These are phyloP conservation scores for Notamacropus eugenii DNA, from an alignment of 2,797 vertebrate genomes.

Conservation along the genomic window DNA sequence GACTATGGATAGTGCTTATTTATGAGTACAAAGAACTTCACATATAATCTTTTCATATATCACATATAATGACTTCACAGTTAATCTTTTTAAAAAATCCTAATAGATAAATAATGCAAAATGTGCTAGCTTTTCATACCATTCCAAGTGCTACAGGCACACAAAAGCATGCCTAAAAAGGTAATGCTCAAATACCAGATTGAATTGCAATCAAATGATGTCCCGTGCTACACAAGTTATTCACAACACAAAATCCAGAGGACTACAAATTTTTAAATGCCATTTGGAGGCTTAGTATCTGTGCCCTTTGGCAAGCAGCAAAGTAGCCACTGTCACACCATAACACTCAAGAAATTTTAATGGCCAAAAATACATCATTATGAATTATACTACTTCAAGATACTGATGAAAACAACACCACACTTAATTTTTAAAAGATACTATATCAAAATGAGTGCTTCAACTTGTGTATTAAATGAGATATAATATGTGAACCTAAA, in stretches of 20 bases:
- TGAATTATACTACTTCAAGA: not conserved
- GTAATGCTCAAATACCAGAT: fast-evolving
- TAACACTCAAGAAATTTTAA: not conserved
- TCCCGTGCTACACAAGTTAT: fast-evolving
- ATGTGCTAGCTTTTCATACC: not conserved
- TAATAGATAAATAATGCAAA: not conserved
- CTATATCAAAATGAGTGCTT: not conserved
- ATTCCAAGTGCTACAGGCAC: not conserved
- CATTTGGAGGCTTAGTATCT: too few species aligned
- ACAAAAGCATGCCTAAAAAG: not conserved
- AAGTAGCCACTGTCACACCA: fast-evolving
- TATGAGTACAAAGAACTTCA: not conserved
- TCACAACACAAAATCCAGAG: not conserved
- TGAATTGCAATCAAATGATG: not conserved
- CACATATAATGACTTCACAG: too few species aligned
- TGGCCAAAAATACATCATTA: not conserved
- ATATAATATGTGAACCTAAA: not conserved
- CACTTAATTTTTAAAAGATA: not conserved
- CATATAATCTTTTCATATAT: not conserved
- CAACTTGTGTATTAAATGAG: not conserved
- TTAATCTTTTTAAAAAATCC: not conserved
- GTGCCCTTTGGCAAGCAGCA: not conserved
- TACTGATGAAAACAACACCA: not conserved
- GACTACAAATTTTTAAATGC: not conserved
- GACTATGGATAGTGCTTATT: not conserved